Evolutionary conservation across 2,797 vertebrate species (phyloP).

Genomic region (Podarcis siculus): DNA sequence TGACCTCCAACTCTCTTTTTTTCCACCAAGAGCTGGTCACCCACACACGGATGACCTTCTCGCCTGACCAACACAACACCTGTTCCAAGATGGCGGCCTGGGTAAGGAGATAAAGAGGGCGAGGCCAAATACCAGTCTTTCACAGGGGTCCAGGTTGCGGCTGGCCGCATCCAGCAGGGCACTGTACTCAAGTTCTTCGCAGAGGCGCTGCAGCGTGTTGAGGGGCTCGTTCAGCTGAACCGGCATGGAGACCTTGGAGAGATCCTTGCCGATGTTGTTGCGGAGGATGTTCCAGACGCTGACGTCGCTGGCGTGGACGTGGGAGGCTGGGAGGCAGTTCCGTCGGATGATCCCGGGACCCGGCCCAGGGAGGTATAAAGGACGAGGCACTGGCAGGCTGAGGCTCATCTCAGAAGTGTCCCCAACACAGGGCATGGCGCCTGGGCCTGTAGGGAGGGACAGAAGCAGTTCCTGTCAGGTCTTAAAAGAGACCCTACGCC

Average conservation of each 20-base stretch:
- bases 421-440: neutral
- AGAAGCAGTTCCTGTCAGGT: neutral
- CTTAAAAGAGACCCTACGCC: neutral
- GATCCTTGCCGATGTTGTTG: conserved; percentile 93
- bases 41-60: neutral
- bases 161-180: conserved; percentile 88
- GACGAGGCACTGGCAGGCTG: neutral
- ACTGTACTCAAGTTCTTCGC: conserved; percentile 90
- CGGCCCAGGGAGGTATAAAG: conserved; percentile 60
- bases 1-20: neutral
- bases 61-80: neutral
- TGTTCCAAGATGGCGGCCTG: neutral
- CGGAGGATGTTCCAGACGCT: conserved; percentile 90
- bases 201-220: conserved; percentile 87
- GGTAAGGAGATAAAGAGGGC: neutral
- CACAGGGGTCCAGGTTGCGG: conserved; percentile 82
- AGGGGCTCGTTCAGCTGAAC: conserved; percentile 82
- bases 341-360: conserved; percentile 75
- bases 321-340: conserved; percentile 78
- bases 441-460: neutral
- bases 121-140: conserved; percentile 84
- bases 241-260: conserved; percentile 91
- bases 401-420: neutral
- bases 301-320: conserved; percentile 84
- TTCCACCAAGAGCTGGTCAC: neutral